Evolutionary conservation across 2,797 vertebrate species (phyloP), one percentile per base, ranked within the genome.

Genomic region (Brachyrhaphis roseni): DNA sequence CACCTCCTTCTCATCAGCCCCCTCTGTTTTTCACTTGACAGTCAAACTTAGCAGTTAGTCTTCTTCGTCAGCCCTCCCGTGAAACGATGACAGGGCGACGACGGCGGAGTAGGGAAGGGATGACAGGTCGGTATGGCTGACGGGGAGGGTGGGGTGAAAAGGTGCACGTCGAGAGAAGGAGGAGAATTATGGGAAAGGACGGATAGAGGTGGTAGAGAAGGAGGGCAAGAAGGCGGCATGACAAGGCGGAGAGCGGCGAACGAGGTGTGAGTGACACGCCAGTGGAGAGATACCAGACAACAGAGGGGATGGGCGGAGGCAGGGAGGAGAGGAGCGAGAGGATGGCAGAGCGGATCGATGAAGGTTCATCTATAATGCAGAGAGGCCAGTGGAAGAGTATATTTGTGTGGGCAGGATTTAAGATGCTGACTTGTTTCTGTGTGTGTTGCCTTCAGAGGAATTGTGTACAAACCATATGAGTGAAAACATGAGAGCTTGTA

Each of bases 341-440:
- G 64, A 74, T 73, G 45, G 34, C 80, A 11, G 75, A n/a, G 77
- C 0, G 76, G 90, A 91, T 94, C 89, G 78, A 94, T 92, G 82
- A 85, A 91, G 91, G 87, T 90, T 94, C 91, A 94, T 94, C 89
- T 94, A 93, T 94, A 93, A 94, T 94, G 87, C 85, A 93, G 87
- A 92, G 89, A 91, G 90, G 88, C 84, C 80, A 86, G 81, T 49
- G 80, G 81, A 82, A 79, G 79, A 78, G 87, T 8, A 51, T 76
- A 20, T 89, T 77, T 85, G 90, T 90, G 90, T 77, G 81, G 86
- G 84, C 66, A 82, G 85, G 89, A 84, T 83, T 86, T 78, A 82
- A 86, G 87, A 87, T 0, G 41, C 23, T 5, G 78, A 72, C 23
- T 72, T 87, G 88, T 78, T 81, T 82, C 53, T 74, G 59, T 75